Base-by-base conservation (phyloP, 2,888 invertebrate genomes). In the Choristoneura rosaceana region DNA sequence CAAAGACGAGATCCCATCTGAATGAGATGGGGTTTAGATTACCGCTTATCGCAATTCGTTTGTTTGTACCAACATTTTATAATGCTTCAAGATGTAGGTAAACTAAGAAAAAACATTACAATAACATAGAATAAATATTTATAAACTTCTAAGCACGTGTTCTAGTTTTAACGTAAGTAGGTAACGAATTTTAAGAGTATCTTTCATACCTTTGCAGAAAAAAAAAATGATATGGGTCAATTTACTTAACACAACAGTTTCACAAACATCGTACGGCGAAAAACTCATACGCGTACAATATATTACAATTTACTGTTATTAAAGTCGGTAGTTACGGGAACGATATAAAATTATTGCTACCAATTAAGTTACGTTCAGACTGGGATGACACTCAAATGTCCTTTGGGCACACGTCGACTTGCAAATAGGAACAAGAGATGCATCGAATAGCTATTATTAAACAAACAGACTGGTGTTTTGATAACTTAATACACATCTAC, bases 361-460 rank as follows among this genome's bases (percentile, higher is more conserved):
- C 87, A 87, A 90, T 90, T 87, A 87, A 84, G 82, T 82, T 76
- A 77, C 77, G 81, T 78, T 76, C 78, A 77, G 76, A 70, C 64
- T 74, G 75, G 77, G 86, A 87, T 87, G 86, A 87, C 87, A 89
- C 83, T 81, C 78, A 83, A 81, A 85, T 86, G 84, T 89, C 85
- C 86, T 87, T 86, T 86, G 81, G 84, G 85, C 85, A 85, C 81
- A 85, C 81, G 82, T 83, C 78, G 83, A 80, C 80, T 80, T 79
- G 80, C 79, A 77, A 83, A 82, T 80, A 68, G 76, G 85, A 80
- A 87, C 81, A 82, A 62, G 14, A 68, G 55, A 70, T 50, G 52
- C 58, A 38, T 64, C 77, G 71, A 67, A 67, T 14, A 14, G 67
- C 55, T 10, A 0, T 33, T 5, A 7, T 25, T 9, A 12, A 62